Base-by-base conservation (phyloP, 1,140 invertebrate species). In the Archivesica marissinica region DNA sequence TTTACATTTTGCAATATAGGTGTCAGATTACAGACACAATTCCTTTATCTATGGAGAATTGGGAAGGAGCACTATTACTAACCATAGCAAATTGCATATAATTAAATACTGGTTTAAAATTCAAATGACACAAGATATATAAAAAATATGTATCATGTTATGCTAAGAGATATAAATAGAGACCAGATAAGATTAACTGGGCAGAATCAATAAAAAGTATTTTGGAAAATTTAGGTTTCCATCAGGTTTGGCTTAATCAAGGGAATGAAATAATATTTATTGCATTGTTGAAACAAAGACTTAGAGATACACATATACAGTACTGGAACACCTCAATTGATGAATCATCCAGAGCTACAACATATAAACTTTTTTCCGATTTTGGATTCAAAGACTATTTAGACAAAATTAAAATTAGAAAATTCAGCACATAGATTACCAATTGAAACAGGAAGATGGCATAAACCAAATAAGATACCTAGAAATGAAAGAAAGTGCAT, bases 91-190 rank as follows among this genome's bases (percentile, higher is more conserved):
- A 61, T 59, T n/a, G n/a, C n/a, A 33, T 56, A 56, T 77, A 30
- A 38, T 56, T 25, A 77, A 77, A 56, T 56, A 28, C 33, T 78
- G 41, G 76, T 17, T 59, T 61, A 78, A 61, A 44, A 39, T 78
- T 28, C 17, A 64, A 41, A 35, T 64, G 9, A 15, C 15, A 28
- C 28, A 64, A 20, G 38, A 39, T 4, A 61, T 7, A 9, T 64
- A 78, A 54, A 56, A 47, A 30, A 25, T 54, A 20, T 76, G 56
- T 35, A 30, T 47, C 15, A 35, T 54, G 23, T 25, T 76, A 23
- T 0, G 28, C 15, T 11, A 56, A 33, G 50, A n/a, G n/a, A 76
- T 56, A 38, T 76, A 38, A 20, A 61, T 39, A 64, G 13, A 61
- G 64, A 17, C 52, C 50, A 20, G 30, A 64, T 28, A 61, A 17